Evolutionary conservation across 1,140 invertebrate species (phyloP).

Genomic region (Bombus turneri): DNA sequence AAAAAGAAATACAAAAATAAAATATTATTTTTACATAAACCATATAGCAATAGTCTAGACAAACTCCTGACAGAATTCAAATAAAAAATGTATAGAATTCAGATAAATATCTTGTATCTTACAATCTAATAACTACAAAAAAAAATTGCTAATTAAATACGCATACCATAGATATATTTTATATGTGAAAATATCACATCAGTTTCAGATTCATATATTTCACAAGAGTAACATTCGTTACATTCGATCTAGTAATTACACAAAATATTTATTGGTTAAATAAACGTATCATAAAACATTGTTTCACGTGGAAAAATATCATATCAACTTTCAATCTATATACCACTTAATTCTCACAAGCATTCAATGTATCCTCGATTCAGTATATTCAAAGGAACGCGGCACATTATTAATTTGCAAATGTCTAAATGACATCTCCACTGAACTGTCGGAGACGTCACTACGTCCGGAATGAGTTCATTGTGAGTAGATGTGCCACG

Average conservation of each 20-base stretch:
- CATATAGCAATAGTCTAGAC: no score
- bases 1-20: not conserved
- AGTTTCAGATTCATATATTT: no score
- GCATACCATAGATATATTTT: no score
- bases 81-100: not conserved
- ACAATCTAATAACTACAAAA: no score
- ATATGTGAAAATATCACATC: no score
- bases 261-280: not conserved
- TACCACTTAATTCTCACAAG: not conserved
- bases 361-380: not conserved
- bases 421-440: not conserved
- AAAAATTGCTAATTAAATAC: no score
- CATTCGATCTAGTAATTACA: no score
- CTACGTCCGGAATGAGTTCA: constrained; percentile 55
- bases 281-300: not conserved
- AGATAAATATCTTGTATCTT: no score
- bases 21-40: not conserved
- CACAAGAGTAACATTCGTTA: no score
- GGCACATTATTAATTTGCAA: constrained; percentile 32
- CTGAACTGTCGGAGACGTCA: constrained; percentile 44
- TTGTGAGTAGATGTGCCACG: constrained; percentile 54
- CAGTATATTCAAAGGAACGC: not conserved
- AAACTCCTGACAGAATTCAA: not conserved
- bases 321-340: not conserved
- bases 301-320: not conserved